Evolutionary conservation across 2,888 invertebrate genomes (phyloP).

Genomic region (Parelbella ahira): DNA sequence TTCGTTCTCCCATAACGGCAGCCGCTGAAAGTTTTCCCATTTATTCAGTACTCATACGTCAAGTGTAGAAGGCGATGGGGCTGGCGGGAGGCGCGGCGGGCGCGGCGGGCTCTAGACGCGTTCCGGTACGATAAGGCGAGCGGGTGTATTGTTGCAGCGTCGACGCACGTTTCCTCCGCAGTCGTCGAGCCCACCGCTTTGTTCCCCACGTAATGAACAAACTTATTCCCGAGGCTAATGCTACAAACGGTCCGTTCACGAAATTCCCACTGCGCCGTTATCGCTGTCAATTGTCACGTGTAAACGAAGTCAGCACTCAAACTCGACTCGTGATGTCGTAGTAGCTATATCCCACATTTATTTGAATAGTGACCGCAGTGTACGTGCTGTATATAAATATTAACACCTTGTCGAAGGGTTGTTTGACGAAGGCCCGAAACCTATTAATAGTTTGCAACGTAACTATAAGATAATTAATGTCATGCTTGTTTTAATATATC

Average conservation of each 20-base stretch:
- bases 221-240: constrained; percentile 75
- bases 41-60: constrained; percentile 78
- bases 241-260: constrained; percentile 59
- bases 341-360: constrained; percentile 67
- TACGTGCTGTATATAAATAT: constrained; percentile 61
- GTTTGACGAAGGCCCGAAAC: constrained; percentile 61
- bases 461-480: constrained; percentile 40
- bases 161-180: constrained; percentile 78
- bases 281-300: constrained; percentile 37
- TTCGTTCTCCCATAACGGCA: constrained; percentile 67
- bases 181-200: constrained; percentile 74
- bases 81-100: constrained; percentile 36
- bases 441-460: constrained; percentile 49
- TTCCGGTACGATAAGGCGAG: constrained; percentile 78
- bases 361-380: constrained; percentile 65
- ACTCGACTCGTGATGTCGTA: constrained; percentile 47
- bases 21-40: constrained; percentile 76
- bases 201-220: constrained; percentile 77
- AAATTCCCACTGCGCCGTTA: constrained; percentile 66
- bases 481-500: constrained; percentile 37
- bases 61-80: constrained; percentile 37
- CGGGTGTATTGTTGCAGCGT: constrained; percentile 73
- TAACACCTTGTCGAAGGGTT: constrained; percentile 57
- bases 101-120: constrained; percentile 49
- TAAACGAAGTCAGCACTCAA: constrained; percentile 13